A percentile compares a stretch with the other conserved stretches of the same genome.
These are phyloP conservation scores for Sphaeramia orbicularis DNA, from an alignment of 2,797 vertebrate species.

Conservation along the genomic window DNA sequence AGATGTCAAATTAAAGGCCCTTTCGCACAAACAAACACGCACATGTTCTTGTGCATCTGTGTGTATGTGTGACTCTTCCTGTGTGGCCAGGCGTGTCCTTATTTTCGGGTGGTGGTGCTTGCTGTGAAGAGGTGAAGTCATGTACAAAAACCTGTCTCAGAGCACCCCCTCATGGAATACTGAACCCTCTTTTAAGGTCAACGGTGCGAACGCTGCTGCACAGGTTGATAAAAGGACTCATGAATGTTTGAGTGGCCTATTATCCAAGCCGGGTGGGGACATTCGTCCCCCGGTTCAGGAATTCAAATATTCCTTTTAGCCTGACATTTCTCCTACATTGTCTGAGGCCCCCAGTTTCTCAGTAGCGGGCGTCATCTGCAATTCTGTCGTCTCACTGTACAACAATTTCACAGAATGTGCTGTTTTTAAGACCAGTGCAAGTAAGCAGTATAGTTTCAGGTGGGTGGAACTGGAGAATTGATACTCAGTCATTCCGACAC, in stretches of 20 bases:
- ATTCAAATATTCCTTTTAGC: slow-evolving; percentile 72
- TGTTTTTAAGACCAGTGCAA: slow-evolving; percentile 54
- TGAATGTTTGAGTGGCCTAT: slow-evolving; percentile 81
- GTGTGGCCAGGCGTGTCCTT: slow-evolving; percentile 41
- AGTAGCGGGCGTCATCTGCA: slow-evolving; percentile 67
- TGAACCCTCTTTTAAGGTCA: slow-evolving; percentile 56
- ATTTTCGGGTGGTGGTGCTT: slow-evolving; percentile 30
- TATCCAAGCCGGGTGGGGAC: slow-evolving; percentile 61
- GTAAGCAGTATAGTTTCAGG: slow-evolving; percentile 67
- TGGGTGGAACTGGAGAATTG: slow-evolving; percentile 78
- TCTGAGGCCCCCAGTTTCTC: slow-evolving; percentile 39
- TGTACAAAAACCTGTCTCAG: slow-evolving; percentile 61
- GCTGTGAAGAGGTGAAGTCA: slow-evolving; percentile 66
- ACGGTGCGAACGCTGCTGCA: slow-evolving; percentile 47
- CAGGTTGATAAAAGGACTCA: slow-evolving; percentile 69
- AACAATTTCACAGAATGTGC: slow-evolving; percentile 58
- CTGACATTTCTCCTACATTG: slow-evolving; percentile 60
- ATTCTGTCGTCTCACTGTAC: slow-evolving; percentile 64
- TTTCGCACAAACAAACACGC: slow-evolving; percentile 28
- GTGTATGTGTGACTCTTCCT: slow-evolving; percentile 26
- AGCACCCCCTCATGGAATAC: slow-evolving; percentile 60
- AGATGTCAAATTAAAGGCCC: slow-evolving; percentile 76
- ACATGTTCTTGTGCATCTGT: slow-evolving; percentile 14
- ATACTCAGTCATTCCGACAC: slow-evolving; percentile 82
- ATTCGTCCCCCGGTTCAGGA: slow-evolving; percentile 60